Base-by-base conservation (phyloP, 1,140 invertebrate species). In the Harpegnathos saltator region DNA sequence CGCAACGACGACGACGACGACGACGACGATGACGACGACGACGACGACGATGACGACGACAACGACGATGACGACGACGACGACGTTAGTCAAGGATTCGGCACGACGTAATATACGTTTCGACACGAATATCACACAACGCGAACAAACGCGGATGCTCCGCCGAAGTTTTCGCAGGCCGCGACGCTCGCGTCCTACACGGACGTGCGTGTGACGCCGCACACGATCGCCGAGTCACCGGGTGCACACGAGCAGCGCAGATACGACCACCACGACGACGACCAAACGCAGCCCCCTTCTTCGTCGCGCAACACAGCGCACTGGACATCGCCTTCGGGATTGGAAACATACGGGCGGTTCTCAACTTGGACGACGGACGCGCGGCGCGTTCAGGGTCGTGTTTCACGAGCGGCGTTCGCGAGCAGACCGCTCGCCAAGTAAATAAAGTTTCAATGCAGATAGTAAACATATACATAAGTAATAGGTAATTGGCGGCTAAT, bases 301-400 rank as follows among this genome's bases (percentile, higher is more conserved):
- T 85, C 63, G 66, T 69, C 48, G 65, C 65, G 19, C 61, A 83
- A 65, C 82, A 81, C 61, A 56, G 85, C 81, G 81, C 81, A 88
- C 88, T 90, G 88, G 90, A 90, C 90, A 89, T 91, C 89, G 89
- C 89, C 89, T 88, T 89, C 84, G 83, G 83, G 80, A 89, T 86
- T 85, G 88, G 83, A 90, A 89, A 89, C 82, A 88, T 80, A 71
- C 77, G 54, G 62, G 69, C 58, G 89, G 87, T 90, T 90, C 90
- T 90, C 90, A 90, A 90, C 87, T 69, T 83, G 68, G 14, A 12
- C 74, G 63, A 68, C 22, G 9, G 7, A 44, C 38, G 14, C 22
- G 29, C 22, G 26, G 38, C 3, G 65, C 24, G 44, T 26, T 7
- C 73, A 66, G 73, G 73, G 0, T 14, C 48, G 73, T 77, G 3